Conservation (phyloP, 2,113 vertebrate species). For the Podiceps cristatus region DNA sequence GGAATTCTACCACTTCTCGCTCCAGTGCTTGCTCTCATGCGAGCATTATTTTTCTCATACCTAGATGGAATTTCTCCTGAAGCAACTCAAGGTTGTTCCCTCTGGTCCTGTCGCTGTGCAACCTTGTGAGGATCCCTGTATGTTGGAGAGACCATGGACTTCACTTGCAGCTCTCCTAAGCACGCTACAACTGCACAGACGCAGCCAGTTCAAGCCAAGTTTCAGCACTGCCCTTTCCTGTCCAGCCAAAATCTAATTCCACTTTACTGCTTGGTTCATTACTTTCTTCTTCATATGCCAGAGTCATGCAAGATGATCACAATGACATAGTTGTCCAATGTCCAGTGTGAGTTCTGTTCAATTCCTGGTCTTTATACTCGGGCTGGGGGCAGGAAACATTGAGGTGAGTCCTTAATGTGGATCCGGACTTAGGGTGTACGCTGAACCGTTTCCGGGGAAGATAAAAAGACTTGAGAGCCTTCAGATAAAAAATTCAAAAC, state of each 20-base stretch:
- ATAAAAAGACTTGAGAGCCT: not conserved
- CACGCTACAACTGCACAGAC: too few relatives aligned
- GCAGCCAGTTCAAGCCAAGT: not conserved
- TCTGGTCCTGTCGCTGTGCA: not conserved
- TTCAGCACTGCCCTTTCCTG: not conserved
- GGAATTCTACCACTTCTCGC: not conserved
- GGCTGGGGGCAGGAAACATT: not conserved
- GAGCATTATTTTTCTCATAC: not conserved
- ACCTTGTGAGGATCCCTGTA: not conserved
- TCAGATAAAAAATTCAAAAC: not conserved
- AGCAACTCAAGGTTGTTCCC: not conserved
- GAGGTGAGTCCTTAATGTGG: not conserved
- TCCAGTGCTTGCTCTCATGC: not conserved
- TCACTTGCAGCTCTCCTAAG: not conserved
- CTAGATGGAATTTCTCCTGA: not conserved
- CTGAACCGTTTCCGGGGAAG: not conserved
- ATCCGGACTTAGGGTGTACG: not conserved
- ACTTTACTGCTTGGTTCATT: not conserved
- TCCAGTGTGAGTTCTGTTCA: not conserved
- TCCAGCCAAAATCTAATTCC: not conserved
- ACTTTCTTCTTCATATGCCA: not conserved
- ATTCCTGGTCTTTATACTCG: not conserved
- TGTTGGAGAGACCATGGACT: not conserved
- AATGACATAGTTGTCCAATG: not conserved
- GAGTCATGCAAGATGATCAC: accelerated